Evolutionary conservation across 2,113 vertebrate genomes (phyloP).

Genomic region (Regulus satrapa): DNA sequence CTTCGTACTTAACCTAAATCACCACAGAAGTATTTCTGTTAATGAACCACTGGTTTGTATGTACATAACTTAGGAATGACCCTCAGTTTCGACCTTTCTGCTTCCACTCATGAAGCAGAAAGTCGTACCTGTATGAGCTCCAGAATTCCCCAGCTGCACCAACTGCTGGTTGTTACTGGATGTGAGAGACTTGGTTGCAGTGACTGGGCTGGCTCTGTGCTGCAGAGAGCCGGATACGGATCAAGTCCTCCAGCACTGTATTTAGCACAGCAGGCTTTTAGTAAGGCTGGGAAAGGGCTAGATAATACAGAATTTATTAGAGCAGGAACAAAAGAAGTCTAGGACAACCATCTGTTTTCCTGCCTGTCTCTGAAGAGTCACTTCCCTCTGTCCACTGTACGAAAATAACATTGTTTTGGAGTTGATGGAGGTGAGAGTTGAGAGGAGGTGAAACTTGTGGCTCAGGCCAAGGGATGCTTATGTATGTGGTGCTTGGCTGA

Average conservation of each 20-base stretch:
- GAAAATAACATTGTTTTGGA: neutral
- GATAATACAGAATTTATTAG: neutral
- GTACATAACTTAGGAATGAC: neutral
- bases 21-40: neutral
- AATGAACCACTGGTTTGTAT: neutral
- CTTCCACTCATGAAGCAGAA: neutral
- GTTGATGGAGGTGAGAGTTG: neutral
- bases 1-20: neutral
- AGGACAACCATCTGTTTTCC: neutral
- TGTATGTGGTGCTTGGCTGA: neutral
- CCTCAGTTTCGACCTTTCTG: neutral
- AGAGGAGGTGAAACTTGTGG: neutral
- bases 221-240: fast-evolving
- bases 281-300: neutral
- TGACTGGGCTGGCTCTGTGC: neutral
- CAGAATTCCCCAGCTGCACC: neutral
- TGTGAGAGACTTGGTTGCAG: neutral
- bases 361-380: neutral
- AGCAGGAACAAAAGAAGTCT: neutral
- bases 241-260: neutral
- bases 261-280: neutral
- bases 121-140: neutral
- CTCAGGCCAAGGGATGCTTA: neutral
- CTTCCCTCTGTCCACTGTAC: neutral
- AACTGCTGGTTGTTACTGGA: neutral